A percentile compares a stretch with the other conserved stretches of the same genome.
These are phyloP conservation scores for Pseudachorutes palmiensis DNA, from an alignment of 1,140 invertebrate genomes.

Conservation along the genomic window DNA sequence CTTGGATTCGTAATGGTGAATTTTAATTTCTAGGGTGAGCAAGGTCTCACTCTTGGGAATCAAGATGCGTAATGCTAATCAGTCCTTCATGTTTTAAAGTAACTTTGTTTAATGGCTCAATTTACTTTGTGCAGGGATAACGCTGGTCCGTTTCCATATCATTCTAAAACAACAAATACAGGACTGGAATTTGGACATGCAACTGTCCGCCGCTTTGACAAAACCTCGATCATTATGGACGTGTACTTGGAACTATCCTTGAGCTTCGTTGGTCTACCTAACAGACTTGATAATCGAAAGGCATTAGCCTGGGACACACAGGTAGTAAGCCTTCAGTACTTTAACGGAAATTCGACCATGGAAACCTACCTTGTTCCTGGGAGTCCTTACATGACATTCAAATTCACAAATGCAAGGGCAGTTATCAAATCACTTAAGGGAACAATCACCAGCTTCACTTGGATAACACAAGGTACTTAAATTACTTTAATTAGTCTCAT, in stretches of 20 bases:
- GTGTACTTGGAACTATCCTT: conserved; percentile 17
- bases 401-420: conserved; percentile 17
- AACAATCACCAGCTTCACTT: conserved; percentile 3
- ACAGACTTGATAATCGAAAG: conserved; percentile 2
- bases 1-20: too few relatives aligned
- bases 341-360: conserved; percentile 9
- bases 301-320: conserved; percentile 18
- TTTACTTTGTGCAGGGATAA: neutral
- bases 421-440: conserved; percentile 18
- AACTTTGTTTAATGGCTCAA: neutral
- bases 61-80: conserved; percentile 23
- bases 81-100: neutral
- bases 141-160: conserved; percentile 16
- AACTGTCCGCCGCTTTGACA: conserved; percentile 24
- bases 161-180: conserved; percentile 12
- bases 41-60: conserved; percentile 26
- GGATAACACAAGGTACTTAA: conserved; percentile 19
- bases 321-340: neutral
- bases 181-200: conserved; percentile 26
- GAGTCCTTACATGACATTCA: conserved; percentile 27
- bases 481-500: neutral
- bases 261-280: conserved; percentile 18
- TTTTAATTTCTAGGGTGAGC: conserved; percentile 26
- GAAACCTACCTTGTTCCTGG: conserved; percentile 27
- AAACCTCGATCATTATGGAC: conserved; percentile 18